Evolutionary conservation across 2,113 vertebrate species (phyloP), one percentile per base, ranked within the genome.

Genomic region (Phainopepla nitens): DNA sequence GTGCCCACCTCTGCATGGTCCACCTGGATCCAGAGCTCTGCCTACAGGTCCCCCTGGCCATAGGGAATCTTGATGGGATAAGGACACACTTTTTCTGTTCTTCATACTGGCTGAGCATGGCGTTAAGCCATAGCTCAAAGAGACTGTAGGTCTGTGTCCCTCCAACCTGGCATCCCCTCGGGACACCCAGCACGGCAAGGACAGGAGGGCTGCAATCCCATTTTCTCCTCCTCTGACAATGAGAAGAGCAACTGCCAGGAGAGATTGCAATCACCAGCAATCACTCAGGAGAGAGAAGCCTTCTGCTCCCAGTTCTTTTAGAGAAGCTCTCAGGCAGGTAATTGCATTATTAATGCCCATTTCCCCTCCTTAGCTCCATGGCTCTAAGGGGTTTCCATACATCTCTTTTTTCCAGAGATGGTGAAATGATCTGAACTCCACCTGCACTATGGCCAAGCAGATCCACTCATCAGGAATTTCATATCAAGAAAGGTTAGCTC

Each of bases 341-440:
- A 94, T 18, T 96, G 70, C 77, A 85, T 93, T 89, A 89, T 87
- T 79, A 61, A 89, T 94, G 61, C 45, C 61, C 73, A 76, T 85
- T 89, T 94, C 50, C 36, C 41, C 42, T 95, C 36, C 72, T 60
- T 47, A 50, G 66, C 79, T 91, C 85, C 62, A 17, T 8, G 51
- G 72, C 64, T 69, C 10, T 45, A n/a, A 85, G n/a, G 66, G 21
- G 25, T 82, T 93, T 64, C 57, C 42, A 41, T 16, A 44, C 14
- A 53, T 68, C n/a, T 23, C 3, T 36, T 65, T 86, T 39, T 91
- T 62, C 49, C 73, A 53, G 93, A 79, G 69, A 53, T 1, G 1
- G 7, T 57, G 72, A 87, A 82, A 81, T 82, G 77, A 68, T 79
- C 69, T 31, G 54, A 94, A 24, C 73, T 73, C 91, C 70, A 29